Evolutionary conservation across 2,113 vertebrate genomes (phyloP).

Genomic region (Ictalurus punctatus): DNA sequence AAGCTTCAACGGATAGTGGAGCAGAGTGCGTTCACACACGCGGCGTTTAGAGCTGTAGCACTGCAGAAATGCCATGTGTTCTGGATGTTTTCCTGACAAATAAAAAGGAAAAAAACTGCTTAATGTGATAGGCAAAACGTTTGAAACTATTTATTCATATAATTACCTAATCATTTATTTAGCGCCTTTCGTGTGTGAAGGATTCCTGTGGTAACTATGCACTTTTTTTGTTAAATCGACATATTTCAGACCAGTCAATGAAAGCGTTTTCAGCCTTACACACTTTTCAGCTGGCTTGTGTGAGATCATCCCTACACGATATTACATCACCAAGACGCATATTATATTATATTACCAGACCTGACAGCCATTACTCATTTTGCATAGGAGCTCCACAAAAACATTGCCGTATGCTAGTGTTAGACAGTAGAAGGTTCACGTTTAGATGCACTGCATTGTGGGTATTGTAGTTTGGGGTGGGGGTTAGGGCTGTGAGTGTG

Average conservation of each 20-base stretch:
- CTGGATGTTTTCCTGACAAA: not conserved
- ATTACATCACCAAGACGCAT: not conserved
- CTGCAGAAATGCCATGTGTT: not conserved
- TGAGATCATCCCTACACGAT: not conserved
- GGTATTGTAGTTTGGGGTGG: not conserved
- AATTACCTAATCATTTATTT: not conserved
- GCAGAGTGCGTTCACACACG: not conserved
- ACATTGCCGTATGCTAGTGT: not conserved
- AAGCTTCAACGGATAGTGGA: not conserved
- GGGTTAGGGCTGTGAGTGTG: not conserved
- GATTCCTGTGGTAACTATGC: not conserved
- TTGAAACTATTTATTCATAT: not conserved
- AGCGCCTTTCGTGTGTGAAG: not conserved
- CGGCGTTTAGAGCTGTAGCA: not conserved
- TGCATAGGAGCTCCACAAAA: not conserved
- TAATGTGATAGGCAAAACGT: not conserved
- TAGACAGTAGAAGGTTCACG: not conserved
- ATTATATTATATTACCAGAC: not conserved
- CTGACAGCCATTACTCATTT: not conserved
- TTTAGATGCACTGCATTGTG: not conserved
- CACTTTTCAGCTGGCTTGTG: not conserved
- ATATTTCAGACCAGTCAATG: not conserved
- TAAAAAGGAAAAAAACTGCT: not conserved
- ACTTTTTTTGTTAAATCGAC: not conserved
- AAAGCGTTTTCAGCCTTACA: not conserved